These are phyloP conservation scores for Tachina grossa DNA, from an alignment of 2,888 invertebrate genomes.

Conservation along the genomic window DNA sequence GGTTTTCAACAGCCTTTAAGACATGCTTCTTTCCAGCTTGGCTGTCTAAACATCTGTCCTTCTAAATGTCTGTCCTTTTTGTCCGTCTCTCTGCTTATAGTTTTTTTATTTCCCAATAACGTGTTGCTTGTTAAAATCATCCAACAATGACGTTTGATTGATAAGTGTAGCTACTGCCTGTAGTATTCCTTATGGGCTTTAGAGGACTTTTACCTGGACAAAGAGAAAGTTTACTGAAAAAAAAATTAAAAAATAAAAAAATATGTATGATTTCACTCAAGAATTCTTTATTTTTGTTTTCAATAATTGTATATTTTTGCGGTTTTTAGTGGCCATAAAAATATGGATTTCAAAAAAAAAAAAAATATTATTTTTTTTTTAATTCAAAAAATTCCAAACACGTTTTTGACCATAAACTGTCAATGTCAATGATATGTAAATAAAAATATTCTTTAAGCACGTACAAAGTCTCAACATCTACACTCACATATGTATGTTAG, in stretches of 20 bases:
- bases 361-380: neutral
- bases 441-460: constrained; percentile 53
- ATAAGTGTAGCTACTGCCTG: constrained; percentile 17
- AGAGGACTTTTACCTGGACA: constrained; percentile 23
- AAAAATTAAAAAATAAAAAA: neutral
- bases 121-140: constrained; percentile 27
- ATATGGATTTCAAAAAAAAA: constrained; percentile 20
- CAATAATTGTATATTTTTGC: neutral
- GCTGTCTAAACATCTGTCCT: neutral
- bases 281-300: neutral
- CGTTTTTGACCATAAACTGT: constrained; percentile 69
- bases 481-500: neutral
- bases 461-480: constrained; percentile 25
- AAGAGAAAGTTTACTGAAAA: constrained; percentile 52
- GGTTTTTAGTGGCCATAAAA: constrained; percentile 17
- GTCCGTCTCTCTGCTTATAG: neutral
- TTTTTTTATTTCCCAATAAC: neutral
- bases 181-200: constrained; percentile 1
- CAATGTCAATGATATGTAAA: constrained; percentile 65
- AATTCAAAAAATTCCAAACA: constrained; percentile 57
- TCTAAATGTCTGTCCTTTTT: neutral
- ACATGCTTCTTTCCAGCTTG: neutral
- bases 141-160: constrained; percentile 49
- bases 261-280: neutral
- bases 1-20: neutral